Percentiles rank a stretch among this genome's conserved stretches.
phyloP scores from a whole-genome alignment of 2,797 vertebrate species.

The Gobionotothen gibberifrons region DNA sequence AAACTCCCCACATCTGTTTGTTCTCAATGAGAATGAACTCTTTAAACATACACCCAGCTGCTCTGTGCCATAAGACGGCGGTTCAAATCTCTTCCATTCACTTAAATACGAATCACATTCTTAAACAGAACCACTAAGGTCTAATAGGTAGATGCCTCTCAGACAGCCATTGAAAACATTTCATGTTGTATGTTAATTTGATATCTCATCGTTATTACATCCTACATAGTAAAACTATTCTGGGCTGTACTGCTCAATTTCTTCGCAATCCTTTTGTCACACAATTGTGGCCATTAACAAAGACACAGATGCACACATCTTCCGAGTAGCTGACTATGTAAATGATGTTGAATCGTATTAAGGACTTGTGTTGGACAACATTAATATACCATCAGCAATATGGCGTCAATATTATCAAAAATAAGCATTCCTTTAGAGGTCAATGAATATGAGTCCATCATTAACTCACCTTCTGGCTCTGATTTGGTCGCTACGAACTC shows the following conservation, averaged over 20 bases:
- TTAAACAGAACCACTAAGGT: slow-evolving; percentile 23
- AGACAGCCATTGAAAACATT: background rate
- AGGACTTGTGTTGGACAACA: too few relatives aligned
- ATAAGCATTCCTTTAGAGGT: too few relatives aligned
- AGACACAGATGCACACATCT: background rate
- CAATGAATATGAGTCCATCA: too few relatives aligned
- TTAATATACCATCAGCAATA: too few relatives aligned
- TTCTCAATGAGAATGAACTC: slow-evolving; percentile 67
- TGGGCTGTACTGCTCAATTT: too few relatives aligned
- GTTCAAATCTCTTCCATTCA: slow-evolving; percentile 58
- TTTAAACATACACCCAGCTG: slow-evolving; percentile 61
- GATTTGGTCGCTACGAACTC: too few relatives aligned
- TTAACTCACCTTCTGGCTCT: too few relatives aligned
- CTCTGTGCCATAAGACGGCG: slow-evolving; percentile 28
- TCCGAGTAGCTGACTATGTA: background rate
- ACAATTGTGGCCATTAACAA: background rate
- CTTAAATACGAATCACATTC: slow-evolving; percentile 38
- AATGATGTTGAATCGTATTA: background rate
- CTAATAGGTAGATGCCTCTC: slow-evolving; percentile 10
- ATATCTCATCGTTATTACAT: background rate
- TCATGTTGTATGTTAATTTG: background rate
- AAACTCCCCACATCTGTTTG: slow-evolving; percentile 60
- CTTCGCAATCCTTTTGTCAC: background rate
- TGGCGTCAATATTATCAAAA: too few relatives aligned
- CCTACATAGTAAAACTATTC: background rate